phyloP scores from a whole-genome alignment of 2,113 vertebrate species.

The Laticauda laticaudata region DNA sequence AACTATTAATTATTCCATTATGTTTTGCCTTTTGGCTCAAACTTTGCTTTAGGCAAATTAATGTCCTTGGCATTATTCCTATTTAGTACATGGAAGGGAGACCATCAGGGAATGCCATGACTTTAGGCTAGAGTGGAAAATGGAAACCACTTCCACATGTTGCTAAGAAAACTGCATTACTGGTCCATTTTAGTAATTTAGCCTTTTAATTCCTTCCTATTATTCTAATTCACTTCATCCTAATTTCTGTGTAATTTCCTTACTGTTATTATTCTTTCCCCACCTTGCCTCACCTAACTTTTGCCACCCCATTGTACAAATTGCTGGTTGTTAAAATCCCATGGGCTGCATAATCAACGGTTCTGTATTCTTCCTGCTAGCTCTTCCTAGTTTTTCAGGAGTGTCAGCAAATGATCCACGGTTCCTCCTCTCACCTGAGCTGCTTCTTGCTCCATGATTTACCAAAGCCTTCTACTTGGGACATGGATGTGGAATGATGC shows the following conservation, averaged over 20 bases:
- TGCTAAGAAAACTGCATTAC: neutral
- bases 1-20: neutral
- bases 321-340: neutral
- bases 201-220: neutral
- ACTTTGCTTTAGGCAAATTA: neutral
- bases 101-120: neutral
- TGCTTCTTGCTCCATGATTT: constrained; percentile 85
- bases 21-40: neutral
- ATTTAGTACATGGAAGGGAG: neutral
- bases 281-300: neutral
- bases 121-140: neutral
- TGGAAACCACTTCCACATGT: neutral
- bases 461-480: constrained; percentile 85
- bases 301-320: neutral
- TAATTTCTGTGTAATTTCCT: neutral
- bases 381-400: neutral
- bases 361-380: neutral
- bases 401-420: neutral
- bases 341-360: no score
- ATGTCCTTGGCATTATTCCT: neutral
- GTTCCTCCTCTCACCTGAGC: constrained; percentile 71
- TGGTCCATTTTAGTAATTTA: neutral
- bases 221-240: neutral
- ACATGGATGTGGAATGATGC: constrained; percentile 89
- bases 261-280: neutral